phyloP scores from a whole-genome alignment of 2,113 vertebrate species.

The Sphaerodactylus townsendi region DNA sequence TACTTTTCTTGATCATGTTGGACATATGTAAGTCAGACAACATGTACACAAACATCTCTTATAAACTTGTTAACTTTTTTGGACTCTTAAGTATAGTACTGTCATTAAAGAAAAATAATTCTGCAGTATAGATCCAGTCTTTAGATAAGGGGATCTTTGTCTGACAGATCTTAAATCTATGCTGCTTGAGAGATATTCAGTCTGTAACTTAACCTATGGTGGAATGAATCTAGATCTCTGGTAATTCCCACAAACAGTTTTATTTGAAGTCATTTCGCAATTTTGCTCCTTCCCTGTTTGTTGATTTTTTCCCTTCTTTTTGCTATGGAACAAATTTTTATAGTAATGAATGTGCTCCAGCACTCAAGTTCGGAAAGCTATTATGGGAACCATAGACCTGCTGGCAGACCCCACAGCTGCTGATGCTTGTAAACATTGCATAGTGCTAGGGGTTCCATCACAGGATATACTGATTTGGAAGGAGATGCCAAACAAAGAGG shows the following conservation, averaged over 20 bases:
- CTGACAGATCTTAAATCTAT: slow-evolving; percentile 32
- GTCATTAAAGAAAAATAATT: background rate
- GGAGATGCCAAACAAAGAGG: slow-evolving; percentile 78
- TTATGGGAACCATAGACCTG: slow-evolving; percentile 70
- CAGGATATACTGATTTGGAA: slow-evolving; percentile 77
- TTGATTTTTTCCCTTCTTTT: background rate
- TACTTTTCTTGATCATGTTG: background rate
- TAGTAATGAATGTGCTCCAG: slow-evolving; percentile 45
- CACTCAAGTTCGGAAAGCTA: slow-evolving; percentile 58
- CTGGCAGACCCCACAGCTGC: slow-evolving; percentile 64
- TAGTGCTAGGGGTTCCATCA: slow-evolving; percentile 77
- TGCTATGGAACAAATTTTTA: slow-evolving; percentile 47
- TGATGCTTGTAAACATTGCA: slow-evolving; percentile 68
- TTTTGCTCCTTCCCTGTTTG: background rate
- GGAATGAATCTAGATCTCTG: slow-evolving; percentile 61
- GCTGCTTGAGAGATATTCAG: slow-evolving; percentile 68
- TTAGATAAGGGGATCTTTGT: background rate
- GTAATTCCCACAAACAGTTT: slow-evolving; percentile 66
- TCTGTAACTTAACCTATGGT: slow-evolving; percentile 70
- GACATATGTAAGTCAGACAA: background rate
- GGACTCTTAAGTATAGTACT: background rate
- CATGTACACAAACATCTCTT: background rate
- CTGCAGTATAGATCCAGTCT: background rate
- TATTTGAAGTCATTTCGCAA: slow-evolving; percentile 68
- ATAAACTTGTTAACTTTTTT: background rate